These are phyloP conservation scores for mouse (Mus musculus) DNA, from an alignment of 2,113 vertebrate species.

Conservation along the genomic window DNA sequence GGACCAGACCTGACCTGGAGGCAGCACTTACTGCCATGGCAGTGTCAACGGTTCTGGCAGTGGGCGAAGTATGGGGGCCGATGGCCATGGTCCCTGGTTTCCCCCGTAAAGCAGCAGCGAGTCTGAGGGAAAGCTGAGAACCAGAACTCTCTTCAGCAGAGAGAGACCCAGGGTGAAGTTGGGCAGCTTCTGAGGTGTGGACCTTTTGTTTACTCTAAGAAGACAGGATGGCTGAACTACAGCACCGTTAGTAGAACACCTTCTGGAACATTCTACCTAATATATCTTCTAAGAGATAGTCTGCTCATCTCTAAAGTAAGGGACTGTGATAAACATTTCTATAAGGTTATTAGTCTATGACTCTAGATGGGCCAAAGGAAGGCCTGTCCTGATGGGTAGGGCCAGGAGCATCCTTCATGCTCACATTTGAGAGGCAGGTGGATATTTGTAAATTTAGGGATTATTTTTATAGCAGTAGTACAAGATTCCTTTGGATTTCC, in stretches of 20 bases:
- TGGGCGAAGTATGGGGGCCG: not conserved
- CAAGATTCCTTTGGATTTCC: not conserved
- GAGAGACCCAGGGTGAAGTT: not conserved
- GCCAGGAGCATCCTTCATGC: not conserved
- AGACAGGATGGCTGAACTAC: rapidly evolving
- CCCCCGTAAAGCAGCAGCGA: too few relatives aligned
- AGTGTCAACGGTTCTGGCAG: not conserved
- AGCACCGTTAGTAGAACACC: not conserved
- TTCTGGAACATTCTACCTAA: not conserved
- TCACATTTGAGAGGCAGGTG: not conserved
- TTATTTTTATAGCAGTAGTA: not conserved
- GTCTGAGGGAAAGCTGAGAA: not conserved
- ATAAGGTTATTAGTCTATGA: not conserved
- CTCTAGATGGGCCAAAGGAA: not conserved
- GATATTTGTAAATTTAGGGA: not conserved
- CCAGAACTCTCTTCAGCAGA: not conserved
- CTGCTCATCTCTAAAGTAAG: not conserved
- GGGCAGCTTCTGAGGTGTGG: not conserved
- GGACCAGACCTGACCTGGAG: conserved; percentile 20
- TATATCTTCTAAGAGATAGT: not conserved
- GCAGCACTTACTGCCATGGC: not conserved
- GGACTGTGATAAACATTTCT: not conserved
- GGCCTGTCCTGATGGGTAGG: not conserved
- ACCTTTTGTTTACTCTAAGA: not conserved
- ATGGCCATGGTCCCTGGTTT: not conserved